Percentiles rank a stretch among this genome's conserved stretches.
phyloP scores from a whole-genome alignment of 1,140 invertebrate genomes.

The Bactericera cockerelli region DNA sequence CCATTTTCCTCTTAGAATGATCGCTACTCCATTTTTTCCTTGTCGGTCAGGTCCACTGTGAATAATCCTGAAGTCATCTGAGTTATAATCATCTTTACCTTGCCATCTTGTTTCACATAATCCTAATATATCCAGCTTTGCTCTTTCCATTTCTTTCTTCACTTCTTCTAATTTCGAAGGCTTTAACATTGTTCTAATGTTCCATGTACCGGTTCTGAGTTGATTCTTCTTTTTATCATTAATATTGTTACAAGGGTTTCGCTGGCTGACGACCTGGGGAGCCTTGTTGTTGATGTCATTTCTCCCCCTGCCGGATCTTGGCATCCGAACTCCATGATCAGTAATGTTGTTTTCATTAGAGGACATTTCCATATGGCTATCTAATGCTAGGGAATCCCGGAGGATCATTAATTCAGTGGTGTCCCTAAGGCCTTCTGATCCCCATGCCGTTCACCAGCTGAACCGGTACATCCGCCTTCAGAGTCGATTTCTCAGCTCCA shows the following conservation, averaged over 20 bases:
- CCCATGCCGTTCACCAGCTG: no score
- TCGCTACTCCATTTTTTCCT: not conserved
- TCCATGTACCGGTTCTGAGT: constrained; percentile 12
- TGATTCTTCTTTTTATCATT: constrained; percentile 4
- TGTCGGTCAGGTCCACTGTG: constrained; percentile 12
- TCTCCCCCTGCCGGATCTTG: no score
- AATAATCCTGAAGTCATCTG: no score
- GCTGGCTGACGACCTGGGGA: no score
- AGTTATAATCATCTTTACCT: constrained; percentile 22
- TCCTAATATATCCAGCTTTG: constrained; percentile 12
- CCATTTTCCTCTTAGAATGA: not conserved
- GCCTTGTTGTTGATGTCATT: no score
- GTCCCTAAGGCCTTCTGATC: not conserved
- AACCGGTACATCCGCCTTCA: no score
- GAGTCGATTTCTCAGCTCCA: no score
- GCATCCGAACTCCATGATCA: no score
- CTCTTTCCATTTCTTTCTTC: constrained; percentile 9
- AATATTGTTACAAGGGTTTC: no score
- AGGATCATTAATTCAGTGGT: not conserved
- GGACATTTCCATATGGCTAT: not conserved
- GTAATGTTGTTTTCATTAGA: not conserved
- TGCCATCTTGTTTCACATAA: constrained; percentile 11
- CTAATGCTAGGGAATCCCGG: not conserved
- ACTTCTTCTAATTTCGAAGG: constrained; percentile 12
- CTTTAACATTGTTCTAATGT: no score